A percentile compares a stretch with the other conserved stretches of the same genome.
Conservation (phyloP, 35 echinoderm and acorn worm species). For the Patiria miniata region DNA sequence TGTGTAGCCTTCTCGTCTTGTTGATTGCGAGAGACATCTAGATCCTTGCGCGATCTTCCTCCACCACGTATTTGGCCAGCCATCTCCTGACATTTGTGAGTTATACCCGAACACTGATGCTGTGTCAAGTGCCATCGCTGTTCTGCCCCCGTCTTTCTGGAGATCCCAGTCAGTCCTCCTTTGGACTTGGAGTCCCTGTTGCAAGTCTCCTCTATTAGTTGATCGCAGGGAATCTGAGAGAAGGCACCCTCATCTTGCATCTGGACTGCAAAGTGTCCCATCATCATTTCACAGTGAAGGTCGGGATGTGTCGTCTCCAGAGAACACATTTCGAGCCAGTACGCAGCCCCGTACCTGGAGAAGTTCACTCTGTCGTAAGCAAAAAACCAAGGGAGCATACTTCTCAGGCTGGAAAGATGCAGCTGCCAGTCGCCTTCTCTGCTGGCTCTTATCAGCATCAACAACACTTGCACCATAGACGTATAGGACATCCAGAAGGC, state of each 20-base stretch:
- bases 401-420: slow-evolving; percentile 49
- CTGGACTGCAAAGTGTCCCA: slow-evolving; percentile 75
- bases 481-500: slow-evolving; percentile 66
- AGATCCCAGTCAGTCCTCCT: slow-evolving; percentile 65
- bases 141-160: slow-evolving; percentile 38
- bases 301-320: slow-evolving; percentile 53
- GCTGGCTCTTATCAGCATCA: slow-evolving; percentile 46
- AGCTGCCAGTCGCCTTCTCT: slow-evolving; percentile 70
- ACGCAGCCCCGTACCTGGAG: slow-evolving; percentile 59
- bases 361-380: slow-evolving; percentile 63
- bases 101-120: slow-evolving; percentile 53
- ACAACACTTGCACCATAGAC: slow-evolving; percentile 48
- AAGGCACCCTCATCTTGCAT: slow-evolving; percentile 50
- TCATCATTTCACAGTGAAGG: slow-evolving; percentile 26
- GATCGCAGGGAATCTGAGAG: slow-evolving; percentile 53
- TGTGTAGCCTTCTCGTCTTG: no score
- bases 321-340: slow-evolving; percentile 77
- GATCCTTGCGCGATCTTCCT: slow-evolving; percentile 9
- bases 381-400: slow-evolving; percentile 57
- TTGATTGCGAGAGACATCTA: no score
- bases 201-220: slow-evolving; percentile 67
- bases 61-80: slow-evolving; percentile 7
- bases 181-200: no score
- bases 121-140: slow-evolving; percentile 54
- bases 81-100: no score